These are phyloP conservation scores for Colletes collaris DNA, from an alignment of 2,888 invertebrate species.

Conservation along the genomic window DNA sequence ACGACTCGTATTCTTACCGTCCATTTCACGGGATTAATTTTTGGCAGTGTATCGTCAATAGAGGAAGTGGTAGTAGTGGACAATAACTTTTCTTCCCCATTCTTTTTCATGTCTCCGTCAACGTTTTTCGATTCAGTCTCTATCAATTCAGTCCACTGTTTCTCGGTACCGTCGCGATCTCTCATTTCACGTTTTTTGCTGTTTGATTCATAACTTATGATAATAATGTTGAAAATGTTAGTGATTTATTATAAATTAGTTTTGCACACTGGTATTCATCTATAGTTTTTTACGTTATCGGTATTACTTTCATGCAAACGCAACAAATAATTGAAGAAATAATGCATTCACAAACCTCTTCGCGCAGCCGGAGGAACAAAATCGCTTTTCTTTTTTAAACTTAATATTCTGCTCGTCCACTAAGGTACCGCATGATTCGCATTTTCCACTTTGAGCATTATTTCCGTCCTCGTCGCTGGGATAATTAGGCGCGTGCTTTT, in stretches of 20 bases:
- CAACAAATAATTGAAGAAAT: not conserved
- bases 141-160: constrained; percentile 79
- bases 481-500: constrained; percentile 81
- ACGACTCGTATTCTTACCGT: constrained; percentile 81
- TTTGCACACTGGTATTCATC: not conserved
- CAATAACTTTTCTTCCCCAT: constrained; percentile 82
- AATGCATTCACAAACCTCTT: constrained; percentile 84
- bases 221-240: not conserved
- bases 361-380: constrained; percentile 90
- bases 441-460: constrained; percentile 85
- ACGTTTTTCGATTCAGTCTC: constrained; percentile 77
- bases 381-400: constrained; percentile 90
- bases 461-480: constrained; percentile 73
- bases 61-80: constrained; percentile 69
- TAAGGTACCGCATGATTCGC: constrained; percentile 90
- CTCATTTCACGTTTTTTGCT: constrained; percentile 79
- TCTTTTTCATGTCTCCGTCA: constrained; percentile 76
- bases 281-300: no score
- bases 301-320: not conserved
- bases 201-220: constrained; percentile 36
- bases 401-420: constrained; percentile 82
- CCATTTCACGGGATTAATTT: constrained; percentile 87
- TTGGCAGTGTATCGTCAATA: constrained; percentile 81
- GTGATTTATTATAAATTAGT: not conserved
- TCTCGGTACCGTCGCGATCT: constrained; percentile 75